Conservation (phyloP, 2,888 invertebrate species). For the Amphipyra tragopoginis region DNA sequence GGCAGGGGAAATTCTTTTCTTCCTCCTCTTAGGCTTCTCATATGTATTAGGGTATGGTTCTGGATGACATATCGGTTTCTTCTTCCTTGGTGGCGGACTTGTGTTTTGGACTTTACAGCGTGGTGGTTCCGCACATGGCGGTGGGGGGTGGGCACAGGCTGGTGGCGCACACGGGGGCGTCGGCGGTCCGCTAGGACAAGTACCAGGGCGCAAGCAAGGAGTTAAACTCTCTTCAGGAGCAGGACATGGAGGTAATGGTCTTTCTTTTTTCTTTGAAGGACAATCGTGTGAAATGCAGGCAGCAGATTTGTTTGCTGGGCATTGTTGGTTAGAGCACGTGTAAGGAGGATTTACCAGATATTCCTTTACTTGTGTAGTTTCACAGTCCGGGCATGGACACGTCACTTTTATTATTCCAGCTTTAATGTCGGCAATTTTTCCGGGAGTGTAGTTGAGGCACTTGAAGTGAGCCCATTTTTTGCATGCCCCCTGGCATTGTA, state of each 20-base stretch:
- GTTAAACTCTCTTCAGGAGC: too few species aligned
- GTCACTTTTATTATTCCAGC: constrained; percentile 68
- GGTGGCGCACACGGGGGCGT: neutral
- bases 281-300: constrained; percentile 29
- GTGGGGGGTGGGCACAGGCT: neutral
- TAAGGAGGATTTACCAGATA: constrained; percentile 52
- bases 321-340: constrained; percentile 56
- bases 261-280: constrained; percentile 18
- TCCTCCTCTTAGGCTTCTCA: neutral
- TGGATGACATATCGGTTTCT: too few species aligned
- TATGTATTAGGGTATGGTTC: neutral
- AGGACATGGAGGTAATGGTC: neutral
- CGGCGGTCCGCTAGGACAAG: neutral
- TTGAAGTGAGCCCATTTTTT: constrained; percentile 75
- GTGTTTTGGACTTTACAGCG: neutral
- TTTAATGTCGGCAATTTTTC: constrained; percentile 73
- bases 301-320: constrained; percentile 57
- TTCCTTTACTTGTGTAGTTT: constrained; percentile 49
- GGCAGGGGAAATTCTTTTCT: neutral
- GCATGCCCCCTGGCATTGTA: constrained; percentile 77
- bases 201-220: neutral
- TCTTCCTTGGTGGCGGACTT: too few species aligned
- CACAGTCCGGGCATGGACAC: constrained; percentile 76
- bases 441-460: constrained; percentile 72
- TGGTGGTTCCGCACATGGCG: neutral